Evolutionary conservation across 2,797 vertebrate species (phyloP), one percentile per base, ranked within the genome.

Genomic region (Anisognathus igniventris): DNA sequence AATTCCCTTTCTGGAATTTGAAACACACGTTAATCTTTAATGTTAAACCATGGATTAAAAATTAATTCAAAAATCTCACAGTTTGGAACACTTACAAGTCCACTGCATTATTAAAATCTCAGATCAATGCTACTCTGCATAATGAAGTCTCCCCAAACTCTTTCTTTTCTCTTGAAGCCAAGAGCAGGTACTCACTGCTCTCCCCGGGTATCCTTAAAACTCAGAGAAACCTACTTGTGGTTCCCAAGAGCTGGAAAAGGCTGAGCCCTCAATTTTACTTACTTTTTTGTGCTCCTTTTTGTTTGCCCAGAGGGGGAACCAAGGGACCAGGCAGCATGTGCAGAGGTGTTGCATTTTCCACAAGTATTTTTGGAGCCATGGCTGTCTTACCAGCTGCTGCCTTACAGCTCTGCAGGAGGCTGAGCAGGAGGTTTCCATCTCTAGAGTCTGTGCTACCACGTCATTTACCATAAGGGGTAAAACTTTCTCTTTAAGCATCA

Each of bases 1-100:
- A 96, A 92, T 96, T 96, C 65, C 57, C 64, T 92, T 90, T 90
- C 90, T 87, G 60, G 92, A 95, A 96, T 95, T 93, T 85, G 89
- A 97, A 90, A 83, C 39, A 84, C 60, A 74, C 10, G 73, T 97
- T 97, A 97, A 97, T 97, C 91, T 97, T 98, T 96, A 97, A 98
- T 97, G 96, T 68, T 95, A 98, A 97, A 95, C 78, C 93, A 31
- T 64, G 25, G 79, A 97, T 97, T 97, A 97, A 97, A 98, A 97
- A 97, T 96, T 97, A 79, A 97, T 96, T 95, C 75, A 89, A 90
- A 96, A 93, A 96, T 92, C 94, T 96, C 95, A 92, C 61, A 92
- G 86, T 96, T 97, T 97, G 93, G 91, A 96, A 96, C 95, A 95
- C 91, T 97, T 97, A 96, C 94, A 97, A 89, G 93, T 91, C 75